These are phyloP conservation scores for Abrostola triplasia DNA, from an alignment of 2,888 invertebrate genomes.

Conservation along the genomic window DNA sequence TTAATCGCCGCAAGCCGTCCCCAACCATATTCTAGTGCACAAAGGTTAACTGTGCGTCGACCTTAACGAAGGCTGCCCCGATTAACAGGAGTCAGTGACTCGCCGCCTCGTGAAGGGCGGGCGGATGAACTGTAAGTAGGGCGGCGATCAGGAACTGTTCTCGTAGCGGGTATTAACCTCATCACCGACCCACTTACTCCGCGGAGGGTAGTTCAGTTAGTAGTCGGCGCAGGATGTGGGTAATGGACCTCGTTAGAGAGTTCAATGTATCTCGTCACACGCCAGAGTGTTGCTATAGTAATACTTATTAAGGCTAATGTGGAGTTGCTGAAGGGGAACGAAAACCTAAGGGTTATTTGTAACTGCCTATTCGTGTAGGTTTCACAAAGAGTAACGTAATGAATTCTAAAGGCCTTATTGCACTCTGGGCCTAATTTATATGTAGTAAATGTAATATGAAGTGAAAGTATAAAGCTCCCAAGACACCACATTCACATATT, in stretches of 20 bases:
- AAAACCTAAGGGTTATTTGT: too few relatives aligned
- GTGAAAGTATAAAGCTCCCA: too few relatives aligned
- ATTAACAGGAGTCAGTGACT: conserved; percentile 32
- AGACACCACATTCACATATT: too few relatives aligned
- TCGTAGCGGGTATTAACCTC: conserved; percentile 42
- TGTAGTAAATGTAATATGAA: too few relatives aligned
- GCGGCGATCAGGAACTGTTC: conserved; percentile 32
- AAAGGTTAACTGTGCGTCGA: conserved; percentile 29
- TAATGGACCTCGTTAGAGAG: conserved; percentile 23
- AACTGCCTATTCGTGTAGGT: too few relatives aligned
- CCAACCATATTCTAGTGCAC: conserved; percentile 5
- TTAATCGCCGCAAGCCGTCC: neutral
- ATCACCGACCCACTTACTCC: conserved; percentile 24
- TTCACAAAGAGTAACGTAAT: too few relatives aligned
- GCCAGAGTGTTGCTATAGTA: neutral
- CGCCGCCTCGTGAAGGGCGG: conserved; percentile 44
- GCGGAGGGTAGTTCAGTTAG: conserved; percentile 18
- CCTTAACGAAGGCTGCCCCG: conserved; percentile 36
- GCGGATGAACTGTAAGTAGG: conserved; percentile 53
- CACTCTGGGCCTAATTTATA: too few relatives aligned
- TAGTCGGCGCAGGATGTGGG: conserved; percentile 38
- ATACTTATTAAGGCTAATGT: too few relatives aligned
- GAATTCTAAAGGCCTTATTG: too few relatives aligned
- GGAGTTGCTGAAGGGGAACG: too few relatives aligned
- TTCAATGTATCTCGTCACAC: conserved; percentile 24